Percentiles rank a stretch among this genome's conserved stretches.
phyloP scores from a whole-genome alignment of 2,113 vertebrate genomes.

The Furnarius figulus region DNA sequence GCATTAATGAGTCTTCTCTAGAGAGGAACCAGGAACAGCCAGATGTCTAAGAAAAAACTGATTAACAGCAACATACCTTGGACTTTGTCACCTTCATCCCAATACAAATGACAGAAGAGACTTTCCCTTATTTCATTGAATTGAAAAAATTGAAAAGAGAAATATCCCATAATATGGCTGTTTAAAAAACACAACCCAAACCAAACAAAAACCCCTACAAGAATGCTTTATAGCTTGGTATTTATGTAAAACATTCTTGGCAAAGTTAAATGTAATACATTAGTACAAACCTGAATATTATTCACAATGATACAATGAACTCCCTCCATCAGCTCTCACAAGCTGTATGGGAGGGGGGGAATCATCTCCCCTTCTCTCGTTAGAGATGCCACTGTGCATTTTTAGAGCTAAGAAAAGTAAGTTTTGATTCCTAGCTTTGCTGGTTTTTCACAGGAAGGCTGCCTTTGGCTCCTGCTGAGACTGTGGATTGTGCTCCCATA shows the following conservation, averaged over 20 bases:
- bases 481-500: background rate
- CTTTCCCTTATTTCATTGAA: background rate
- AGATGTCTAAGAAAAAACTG: background rate
- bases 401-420: background rate
- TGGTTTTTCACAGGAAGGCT: background rate
- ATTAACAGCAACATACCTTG: background rate
- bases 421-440: background rate
- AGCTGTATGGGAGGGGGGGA: background rate
- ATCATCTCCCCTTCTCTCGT: background rate
- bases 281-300: constrained; percentile 73
- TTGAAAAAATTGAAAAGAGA: background rate
- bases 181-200: background rate
- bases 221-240: background rate
- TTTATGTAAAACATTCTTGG: constrained; percentile 73
- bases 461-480: background rate
- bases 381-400: constrained; percentile 60
- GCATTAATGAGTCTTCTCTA: background rate
- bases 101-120: background rate
- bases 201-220: background rate
- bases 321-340: background rate
- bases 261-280: constrained; percentile 66
- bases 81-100: background rate
- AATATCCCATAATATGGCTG: background rate
- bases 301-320: constrained; percentile 52
- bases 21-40: background rate